These are phyloP conservation scores for Chaunax sp. DNA, from an alignment of 2,797 vertebrate genomes.

Conservation along the genomic window DNA sequence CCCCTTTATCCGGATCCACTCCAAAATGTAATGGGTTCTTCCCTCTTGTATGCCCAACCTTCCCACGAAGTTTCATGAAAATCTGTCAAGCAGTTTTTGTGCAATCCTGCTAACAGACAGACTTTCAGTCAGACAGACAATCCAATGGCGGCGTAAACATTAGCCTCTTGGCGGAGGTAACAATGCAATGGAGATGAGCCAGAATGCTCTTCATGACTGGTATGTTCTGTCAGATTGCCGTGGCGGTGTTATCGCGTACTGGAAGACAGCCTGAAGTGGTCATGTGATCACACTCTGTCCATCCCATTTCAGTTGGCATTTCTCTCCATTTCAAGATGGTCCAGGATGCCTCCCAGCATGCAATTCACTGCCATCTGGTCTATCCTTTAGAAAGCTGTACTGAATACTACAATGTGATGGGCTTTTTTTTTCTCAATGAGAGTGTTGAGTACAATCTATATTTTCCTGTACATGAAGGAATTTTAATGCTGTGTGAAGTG, in stretches of 20 bases:
- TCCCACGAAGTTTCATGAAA: no score
- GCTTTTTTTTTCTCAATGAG: neutral
- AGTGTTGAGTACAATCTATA: neutral
- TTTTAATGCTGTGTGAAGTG: neutral
- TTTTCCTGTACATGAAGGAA: no score
- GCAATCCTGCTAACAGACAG: no score
- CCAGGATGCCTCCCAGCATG: constrained; percentile 8
- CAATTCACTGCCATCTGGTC: neutral
- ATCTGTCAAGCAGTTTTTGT: no score
- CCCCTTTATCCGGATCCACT: no score
- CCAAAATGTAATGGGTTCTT: no score
- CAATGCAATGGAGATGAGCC: neutral
- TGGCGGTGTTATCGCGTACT: neutral
- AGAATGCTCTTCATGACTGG: neutral
- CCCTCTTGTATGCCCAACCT: no score
- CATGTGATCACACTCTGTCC: constrained; percentile 11
- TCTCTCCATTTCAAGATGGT: neutral
- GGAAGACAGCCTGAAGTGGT: constrained; percentile 7
- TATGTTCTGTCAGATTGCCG: constrained; percentile 8
- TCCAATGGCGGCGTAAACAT: no score
- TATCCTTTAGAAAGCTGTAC: constrained; percentile 2
- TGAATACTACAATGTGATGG: neutral
- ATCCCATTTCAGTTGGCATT: constrained; percentile 4
- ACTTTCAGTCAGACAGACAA: no score
- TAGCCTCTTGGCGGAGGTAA: neutral